phyloP scores from a whole-genome alignment of 2,888 invertebrate genomes.

The Tryphoninae sp. region DNA sequence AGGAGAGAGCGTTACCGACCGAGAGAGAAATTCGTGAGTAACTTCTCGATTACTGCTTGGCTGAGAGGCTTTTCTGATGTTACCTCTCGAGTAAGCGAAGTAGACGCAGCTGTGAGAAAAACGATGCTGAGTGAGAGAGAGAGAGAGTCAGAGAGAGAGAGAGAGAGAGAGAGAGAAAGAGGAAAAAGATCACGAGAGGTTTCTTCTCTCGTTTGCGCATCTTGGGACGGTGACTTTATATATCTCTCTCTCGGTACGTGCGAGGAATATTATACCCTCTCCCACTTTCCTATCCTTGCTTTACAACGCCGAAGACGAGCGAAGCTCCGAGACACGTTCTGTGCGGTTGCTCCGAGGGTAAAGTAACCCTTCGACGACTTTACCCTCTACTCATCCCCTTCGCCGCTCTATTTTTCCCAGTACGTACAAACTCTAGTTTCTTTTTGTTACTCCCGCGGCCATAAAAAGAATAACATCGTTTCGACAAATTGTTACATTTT shows the following conservation, averaged over 20 bases:
- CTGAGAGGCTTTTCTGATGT: conserved; percentile 11
- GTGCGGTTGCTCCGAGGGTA: neutral
- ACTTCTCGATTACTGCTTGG: conserved; percentile 57
- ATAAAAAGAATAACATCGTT: neutral
- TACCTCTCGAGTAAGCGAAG: conserved; percentile 13
- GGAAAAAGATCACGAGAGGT: conserved; percentile 21
- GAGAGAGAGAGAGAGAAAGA: too few species aligned
- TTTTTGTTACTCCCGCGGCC: too few species aligned
- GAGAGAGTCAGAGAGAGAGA: neutral
- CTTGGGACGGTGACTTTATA: conserved; percentile 53
- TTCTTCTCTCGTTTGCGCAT: conserved; percentile 57
- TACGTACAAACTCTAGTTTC: neutral
- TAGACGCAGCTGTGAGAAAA: conserved; percentile 49
- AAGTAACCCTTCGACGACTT: conserved; percentile 8
- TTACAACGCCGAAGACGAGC: conserved; percentile 2
- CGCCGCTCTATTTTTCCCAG: neutral
- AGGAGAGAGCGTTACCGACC: conserved; percentile 21
- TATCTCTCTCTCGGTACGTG: conserved; percentile 44
- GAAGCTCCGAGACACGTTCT: conserved; percentile 14
- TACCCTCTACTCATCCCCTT: neutral
- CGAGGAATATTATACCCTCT: conserved; percentile 44
- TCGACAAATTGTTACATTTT: conserved; percentile 2
- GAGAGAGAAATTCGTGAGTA: conserved; percentile 58
- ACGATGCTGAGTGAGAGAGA: neutral
- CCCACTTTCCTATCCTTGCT: neutral